These are phyloP conservation scores for Scaptomyza parva DNA, from an alignment of 2,888 invertebrate genomes.

Conservation along the genomic window DNA sequence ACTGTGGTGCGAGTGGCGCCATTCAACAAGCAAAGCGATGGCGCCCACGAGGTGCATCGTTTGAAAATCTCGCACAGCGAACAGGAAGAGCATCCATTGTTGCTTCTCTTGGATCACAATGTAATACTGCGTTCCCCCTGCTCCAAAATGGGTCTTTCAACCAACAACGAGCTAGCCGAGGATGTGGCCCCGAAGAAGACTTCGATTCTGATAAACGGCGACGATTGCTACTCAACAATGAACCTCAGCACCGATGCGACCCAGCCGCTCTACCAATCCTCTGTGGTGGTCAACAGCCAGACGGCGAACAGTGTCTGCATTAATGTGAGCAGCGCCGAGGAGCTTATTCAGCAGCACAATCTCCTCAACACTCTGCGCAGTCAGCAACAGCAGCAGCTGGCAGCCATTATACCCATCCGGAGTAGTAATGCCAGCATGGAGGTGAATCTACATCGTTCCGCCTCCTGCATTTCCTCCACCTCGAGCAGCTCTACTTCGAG, in stretches of 20 bases:
- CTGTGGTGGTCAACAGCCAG: slow-evolving; percentile 87
- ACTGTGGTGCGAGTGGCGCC: slow-evolving; percentile 86
- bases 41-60: slow-evolving; percentile 85
- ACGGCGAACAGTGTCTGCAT: slow-evolving; percentile 88
- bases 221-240: slow-evolving; percentile 91
- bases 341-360: slow-evolving; percentile 82
- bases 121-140: slow-evolving; percentile 34
- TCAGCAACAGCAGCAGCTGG: slow-evolving; percentile 64
- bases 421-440: slow-evolving; percentile 57
- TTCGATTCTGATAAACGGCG: slow-evolving; percentile 90
- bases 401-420: slow-evolving; percentile 85
- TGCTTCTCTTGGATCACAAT: slow-evolving; percentile 33
- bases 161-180: slow-evolving; percentile 22
- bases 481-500: slow-evolving; percentile 76
- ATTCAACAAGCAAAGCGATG: slow-evolving; percentile 76
- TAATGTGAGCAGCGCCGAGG: slow-evolving; percentile 84
- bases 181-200: slow-evolving; percentile 86
- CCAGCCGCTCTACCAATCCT: slow-evolving; percentile 89
- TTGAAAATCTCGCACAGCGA: slow-evolving; percentile 87
- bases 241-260: slow-evolving; percentile 88
- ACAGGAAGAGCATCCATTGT: slow-evolving; percentile 38
- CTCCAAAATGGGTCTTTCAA: background rate
- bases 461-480: slow-evolving; percentile 82
- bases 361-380: slow-evolving; percentile 82
- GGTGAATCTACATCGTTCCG: slow-evolving; percentile 78